phyloP scores from a whole-genome alignment of 2,797 vertebrate genomes.

The Pyrocephalus nanus region DNA sequence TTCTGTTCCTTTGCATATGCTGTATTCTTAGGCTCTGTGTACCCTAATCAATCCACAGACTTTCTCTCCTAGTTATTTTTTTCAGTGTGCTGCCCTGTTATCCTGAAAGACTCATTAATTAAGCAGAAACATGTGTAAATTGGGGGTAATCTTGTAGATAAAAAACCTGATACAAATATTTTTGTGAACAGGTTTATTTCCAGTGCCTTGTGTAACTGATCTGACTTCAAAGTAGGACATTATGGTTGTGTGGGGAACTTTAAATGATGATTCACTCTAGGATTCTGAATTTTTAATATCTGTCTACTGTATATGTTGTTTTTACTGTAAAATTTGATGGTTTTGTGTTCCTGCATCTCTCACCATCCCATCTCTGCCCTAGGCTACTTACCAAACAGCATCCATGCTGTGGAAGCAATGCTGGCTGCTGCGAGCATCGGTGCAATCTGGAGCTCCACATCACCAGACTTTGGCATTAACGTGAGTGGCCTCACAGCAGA shows the following conservation, averaged over 20 bases:
- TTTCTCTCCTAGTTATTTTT: neutral
- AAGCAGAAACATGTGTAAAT: neutral
- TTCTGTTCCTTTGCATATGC: neutral
- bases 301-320: rapidly evolving
- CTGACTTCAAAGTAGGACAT: rapidly evolving
- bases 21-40: rapidly evolving
- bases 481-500: slow-evolving; percentile 75
- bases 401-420: slow-evolving; percentile 92
- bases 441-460: slow-evolving; percentile 96
- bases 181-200: neutral
- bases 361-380: neutral
- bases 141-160: neutral
- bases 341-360: neutral
- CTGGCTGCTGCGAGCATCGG: slow-evolving; percentile 91
- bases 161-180: rapidly evolving
- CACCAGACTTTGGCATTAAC: slow-evolving; percentile 94
- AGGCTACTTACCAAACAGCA: slow-evolving; percentile 93
- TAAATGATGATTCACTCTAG: neutral
- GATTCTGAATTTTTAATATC: neutral
- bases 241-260: no score
- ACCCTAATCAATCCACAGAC: neutral
- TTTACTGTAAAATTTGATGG: neutral
- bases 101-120: neutral
- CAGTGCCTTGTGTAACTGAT: neutral
- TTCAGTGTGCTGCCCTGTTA: neutral